Evolutionary conservation across 35 echinoderm and acorn worm genomes (phyloP), one percentile per base, ranked within the genome.

Genomic region (Lytechinus pictus): DNA sequence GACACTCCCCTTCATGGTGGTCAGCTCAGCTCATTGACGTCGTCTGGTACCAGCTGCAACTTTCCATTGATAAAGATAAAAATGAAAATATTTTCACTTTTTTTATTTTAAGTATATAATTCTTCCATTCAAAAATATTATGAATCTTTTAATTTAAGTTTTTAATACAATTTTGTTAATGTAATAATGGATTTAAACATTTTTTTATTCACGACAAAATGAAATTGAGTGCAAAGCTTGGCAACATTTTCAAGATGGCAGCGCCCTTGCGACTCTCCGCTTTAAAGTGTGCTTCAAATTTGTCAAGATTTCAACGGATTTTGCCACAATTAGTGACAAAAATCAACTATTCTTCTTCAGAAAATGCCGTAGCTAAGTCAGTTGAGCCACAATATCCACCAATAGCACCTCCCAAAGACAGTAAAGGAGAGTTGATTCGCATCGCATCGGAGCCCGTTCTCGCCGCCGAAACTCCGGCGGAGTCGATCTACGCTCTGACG

Each of bases 401-500:
- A 8, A 95, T 97, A 29, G 56, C 51, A 24, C 95, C 95, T 12
- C 54, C 95, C 79, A 87, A 90, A 53, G 54, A 54, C 52, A 55
- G 19, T n/a, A 61, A 89, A 71, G 16, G 28, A 54, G 52, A 91
- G 54, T 27, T 95, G 44, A 90, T 54, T 24, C 87, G 86, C 21
- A 56, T 27, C 54, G 55, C 55, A 21, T 16, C 52, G 55, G 95
- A 89, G 28, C 53, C 86, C 8, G 72, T 95, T 6, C 86, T 54
- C 24, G 89, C 54, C 57, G 94, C 86, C 52, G 91, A 95, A 86
- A 97, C 95, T 57, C 94, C 96, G 24, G 61, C 86, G n/a, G 97
- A 97, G 55, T 95, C 96, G 96, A 96, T 97, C 86, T 95, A 96
- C 89, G 61, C 92, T 44, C 86, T 97, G 89, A 95, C 72, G 16